Evolutionary conservation across 1,140 invertebrate genomes (phyloP).

Genomic region (Cephus cinctus): DNA sequence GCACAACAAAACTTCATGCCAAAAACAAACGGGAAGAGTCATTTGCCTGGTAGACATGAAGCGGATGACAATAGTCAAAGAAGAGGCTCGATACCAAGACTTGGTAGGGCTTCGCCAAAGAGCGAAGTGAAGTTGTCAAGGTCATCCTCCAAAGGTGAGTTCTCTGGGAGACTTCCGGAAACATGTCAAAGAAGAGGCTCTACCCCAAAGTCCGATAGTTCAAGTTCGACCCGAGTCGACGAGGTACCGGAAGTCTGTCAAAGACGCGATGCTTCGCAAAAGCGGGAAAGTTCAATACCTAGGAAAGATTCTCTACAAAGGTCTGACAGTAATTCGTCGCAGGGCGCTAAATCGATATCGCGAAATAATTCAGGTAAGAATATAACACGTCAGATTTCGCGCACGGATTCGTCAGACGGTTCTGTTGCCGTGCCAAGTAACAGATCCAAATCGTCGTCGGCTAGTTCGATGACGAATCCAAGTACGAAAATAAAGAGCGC

Average conservation of each 20-base stretch:
- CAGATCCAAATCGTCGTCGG: conserved; percentile 47
- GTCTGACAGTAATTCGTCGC: conserved; percentile 31
- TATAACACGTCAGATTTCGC: conserved; percentile 41
- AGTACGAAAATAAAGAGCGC: conserved; percentile 48
- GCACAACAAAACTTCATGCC: conserved; percentile 19
- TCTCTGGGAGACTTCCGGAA: background rate
- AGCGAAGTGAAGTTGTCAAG: conserved; percentile 24
- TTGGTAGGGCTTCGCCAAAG: conserved; percentile 24
- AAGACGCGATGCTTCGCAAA: conserved; percentile 20
- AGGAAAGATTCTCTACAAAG: conserved; percentile 29
- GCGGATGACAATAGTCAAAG: conserved; percentile 25
- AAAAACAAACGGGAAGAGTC: no score
- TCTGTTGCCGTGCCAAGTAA: conserved; percentile 49
- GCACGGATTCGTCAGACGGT: conserved; percentile 35
- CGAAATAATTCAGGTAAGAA: conserved; percentile 39
- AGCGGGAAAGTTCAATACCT: conserved; percentile 10
- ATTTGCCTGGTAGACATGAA: no score
- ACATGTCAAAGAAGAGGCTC: conserved; percentile 21
- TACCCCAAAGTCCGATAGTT: conserved; percentile 22
- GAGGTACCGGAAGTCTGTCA: conserved; percentile 13
- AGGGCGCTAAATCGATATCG: conserved; percentile 35
- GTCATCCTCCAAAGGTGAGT: conserved; percentile 22
- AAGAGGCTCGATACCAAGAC: conserved; percentile 22
- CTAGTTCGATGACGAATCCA: conserved; percentile 46
- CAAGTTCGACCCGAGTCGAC: background rate